Conservation (phyloP, 2,888 invertebrate species). For the Formica aserva region DNA sequence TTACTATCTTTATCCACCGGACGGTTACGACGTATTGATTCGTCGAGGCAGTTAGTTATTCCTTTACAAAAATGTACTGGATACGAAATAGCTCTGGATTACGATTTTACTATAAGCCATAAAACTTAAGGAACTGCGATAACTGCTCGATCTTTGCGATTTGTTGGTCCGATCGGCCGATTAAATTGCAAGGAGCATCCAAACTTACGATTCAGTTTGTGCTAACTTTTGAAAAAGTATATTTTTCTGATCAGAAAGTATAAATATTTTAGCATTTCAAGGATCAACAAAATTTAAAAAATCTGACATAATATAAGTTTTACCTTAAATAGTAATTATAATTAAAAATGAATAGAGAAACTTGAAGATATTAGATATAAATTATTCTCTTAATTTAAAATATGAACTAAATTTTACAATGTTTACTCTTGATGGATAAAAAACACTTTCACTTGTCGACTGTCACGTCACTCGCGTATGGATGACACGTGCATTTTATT, state of each 20-base stretch:
- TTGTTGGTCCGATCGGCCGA: conserved; percentile 18
- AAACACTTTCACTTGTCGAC: background rate
- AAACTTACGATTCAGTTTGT: conserved; percentile 13
- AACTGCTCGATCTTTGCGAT: conserved; percentile 25
- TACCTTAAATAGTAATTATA: background rate
- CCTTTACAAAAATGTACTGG: conserved; percentile 38
- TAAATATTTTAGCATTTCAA: background rate
- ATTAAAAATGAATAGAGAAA: background rate
- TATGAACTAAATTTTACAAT: background rate
- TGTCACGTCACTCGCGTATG: background rate
- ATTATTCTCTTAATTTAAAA: background rate
- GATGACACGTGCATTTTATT: background rate
- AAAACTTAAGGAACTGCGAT: conserved; percentile 46
- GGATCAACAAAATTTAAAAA: background rate
- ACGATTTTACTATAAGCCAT: conserved; percentile 25
- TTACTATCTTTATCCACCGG: conserved; percentile 42
- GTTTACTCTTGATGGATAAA: background rate
- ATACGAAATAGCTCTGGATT: conserved; percentile 18
- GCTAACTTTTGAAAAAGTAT: conserved; percentile 1
- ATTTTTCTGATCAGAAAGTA: background rate
- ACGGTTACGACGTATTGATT: conserved; percentile 52
- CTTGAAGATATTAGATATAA: background rate
- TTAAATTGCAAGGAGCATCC: conserved; percentile 7
- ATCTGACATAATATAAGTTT: background rate
- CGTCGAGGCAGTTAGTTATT: conserved; percentile 36